These are phyloP conservation scores for Aphelenchoides besseyi DNA, from an alignment of 1,140 invertebrate genomes.

Conservation along the genomic window DNA sequence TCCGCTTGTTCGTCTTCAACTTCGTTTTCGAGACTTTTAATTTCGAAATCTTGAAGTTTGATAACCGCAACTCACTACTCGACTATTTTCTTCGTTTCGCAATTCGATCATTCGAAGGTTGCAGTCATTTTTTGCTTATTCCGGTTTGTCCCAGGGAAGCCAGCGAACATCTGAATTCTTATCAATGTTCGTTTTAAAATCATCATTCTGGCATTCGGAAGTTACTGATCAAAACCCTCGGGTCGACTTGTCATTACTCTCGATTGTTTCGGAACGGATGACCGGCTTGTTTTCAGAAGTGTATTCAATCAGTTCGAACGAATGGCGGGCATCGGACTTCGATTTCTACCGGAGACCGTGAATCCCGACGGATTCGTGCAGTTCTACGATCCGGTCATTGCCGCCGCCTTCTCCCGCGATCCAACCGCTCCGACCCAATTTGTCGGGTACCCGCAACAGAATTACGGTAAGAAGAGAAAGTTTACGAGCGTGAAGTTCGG, in stretches of 20 bases:
- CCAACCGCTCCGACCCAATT: neutral
- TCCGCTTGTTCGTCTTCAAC: neutral
- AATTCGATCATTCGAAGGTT: neutral
- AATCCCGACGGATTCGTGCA: conserved; percentile 1
- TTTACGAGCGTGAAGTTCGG: neutral
- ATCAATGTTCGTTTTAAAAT: too few relatives aligned
- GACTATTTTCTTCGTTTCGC: neutral
- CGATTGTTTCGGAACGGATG: too few relatives aligned
- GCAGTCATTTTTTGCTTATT: neutral
- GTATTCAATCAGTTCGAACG: neutral
- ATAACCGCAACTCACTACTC: neutral
- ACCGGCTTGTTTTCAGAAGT: neutral
- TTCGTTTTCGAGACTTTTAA: neutral
- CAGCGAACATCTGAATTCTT: too few relatives aligned
- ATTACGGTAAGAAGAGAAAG: neutral
- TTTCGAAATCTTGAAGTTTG: too few relatives aligned
- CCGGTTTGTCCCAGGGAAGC: too few relatives aligned
- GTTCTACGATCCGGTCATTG: conserved; percentile 10
- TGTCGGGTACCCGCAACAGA: conserved; percentile 2
- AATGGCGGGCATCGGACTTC: conserved; percentile 1
- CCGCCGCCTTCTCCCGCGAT: neutral
- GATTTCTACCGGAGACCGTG: conserved; percentile 7
- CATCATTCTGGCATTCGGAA: too few relatives aligned
- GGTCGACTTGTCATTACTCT: too few relatives aligned
- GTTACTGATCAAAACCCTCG: too few relatives aligned